Conservation (phyloP, 2,888 invertebrate genomes). For the Copidosoma aretas region DNA sequence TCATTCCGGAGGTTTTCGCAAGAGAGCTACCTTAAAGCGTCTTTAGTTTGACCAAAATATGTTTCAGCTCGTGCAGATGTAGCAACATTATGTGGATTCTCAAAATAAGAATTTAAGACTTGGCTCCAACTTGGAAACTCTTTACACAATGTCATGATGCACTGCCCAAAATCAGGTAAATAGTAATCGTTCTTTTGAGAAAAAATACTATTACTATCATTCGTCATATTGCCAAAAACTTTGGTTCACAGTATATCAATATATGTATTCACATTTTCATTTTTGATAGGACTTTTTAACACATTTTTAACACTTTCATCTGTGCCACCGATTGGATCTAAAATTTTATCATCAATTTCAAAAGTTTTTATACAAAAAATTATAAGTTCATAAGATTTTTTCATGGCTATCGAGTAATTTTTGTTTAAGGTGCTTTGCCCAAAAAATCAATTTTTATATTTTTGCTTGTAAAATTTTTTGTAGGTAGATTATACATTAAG, state of each 20-base stretch:
- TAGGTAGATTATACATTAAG: too few species aligned
- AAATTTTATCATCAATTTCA: not conserved
- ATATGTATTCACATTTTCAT: too few species aligned
- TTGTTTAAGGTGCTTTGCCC: too few species aligned
- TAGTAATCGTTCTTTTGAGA: conserved; percentile 9
- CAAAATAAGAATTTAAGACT: conserved; percentile 23
- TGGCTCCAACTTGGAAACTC: conserved; percentile 21
- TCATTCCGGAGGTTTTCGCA: too few species aligned
- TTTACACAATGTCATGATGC: not conserved
- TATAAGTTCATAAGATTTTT: not conserved
- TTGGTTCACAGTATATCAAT: not conserved
- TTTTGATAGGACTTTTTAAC: too few species aligned
- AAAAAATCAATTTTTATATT: too few species aligned
- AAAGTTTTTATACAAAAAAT: not conserved
- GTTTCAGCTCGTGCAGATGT: conserved; percentile 15
- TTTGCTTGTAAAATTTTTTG: too few species aligned
- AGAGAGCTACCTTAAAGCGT: too few species aligned
- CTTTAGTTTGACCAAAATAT: not conserved
- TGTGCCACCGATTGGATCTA: too few species aligned
- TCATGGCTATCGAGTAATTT: not conserved
- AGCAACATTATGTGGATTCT: conserved; percentile 8
- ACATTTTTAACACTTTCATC: not conserved
- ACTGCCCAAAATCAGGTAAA: not conserved
- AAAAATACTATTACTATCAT: not conserved
- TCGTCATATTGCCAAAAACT: not conserved